Evolutionary conservation across 2,113 vertebrate genomes (phyloP).

Genomic region (Shinisaurus crocodilurus): DNA sequence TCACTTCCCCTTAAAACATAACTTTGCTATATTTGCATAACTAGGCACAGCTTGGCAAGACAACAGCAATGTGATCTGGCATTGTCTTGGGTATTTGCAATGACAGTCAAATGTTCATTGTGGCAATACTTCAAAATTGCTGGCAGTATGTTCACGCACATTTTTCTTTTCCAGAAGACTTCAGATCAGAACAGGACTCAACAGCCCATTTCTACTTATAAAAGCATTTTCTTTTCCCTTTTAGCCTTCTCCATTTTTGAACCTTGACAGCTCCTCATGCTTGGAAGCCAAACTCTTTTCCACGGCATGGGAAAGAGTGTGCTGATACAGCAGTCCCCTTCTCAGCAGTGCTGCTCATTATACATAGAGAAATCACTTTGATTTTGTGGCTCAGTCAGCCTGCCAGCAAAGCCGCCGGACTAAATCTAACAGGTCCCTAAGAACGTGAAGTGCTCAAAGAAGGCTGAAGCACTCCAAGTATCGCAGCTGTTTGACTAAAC

Average conservation of each 20-base stretch:
- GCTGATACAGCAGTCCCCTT: slow-evolving; percentile 1
- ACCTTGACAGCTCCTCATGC: background rate
- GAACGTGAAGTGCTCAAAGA: slow-evolving; percentile 7
- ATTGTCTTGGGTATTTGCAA: background rate
- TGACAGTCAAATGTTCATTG: background rate
- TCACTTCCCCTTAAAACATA: background rate
- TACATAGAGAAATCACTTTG: slow-evolving; percentile 9
- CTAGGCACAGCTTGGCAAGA: background rate
- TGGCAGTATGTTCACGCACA: background rate
- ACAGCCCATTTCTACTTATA: background rate
- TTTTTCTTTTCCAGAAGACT: background rate
- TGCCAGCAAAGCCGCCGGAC: slow-evolving; percentile 17
- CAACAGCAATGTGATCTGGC: background rate
- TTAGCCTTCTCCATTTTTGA: background rate
- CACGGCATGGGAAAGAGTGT: background rate
- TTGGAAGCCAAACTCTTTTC: slow-evolving; percentile 21
- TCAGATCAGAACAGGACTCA: background rate
- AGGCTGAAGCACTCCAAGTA: slow-evolving; percentile 2
- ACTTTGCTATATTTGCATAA: background rate
- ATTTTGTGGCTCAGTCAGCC: slow-evolving; percentile 1
- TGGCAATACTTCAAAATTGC: background rate
- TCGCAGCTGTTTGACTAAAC: background rate
- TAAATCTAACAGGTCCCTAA: slow-evolving; percentile 21
- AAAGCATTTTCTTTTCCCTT: background rate
- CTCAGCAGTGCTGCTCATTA: background rate